phyloP scores from a whole-genome alignment of 1,140 invertebrate genomes.

The Leptinotarsa defecta region DNA sequence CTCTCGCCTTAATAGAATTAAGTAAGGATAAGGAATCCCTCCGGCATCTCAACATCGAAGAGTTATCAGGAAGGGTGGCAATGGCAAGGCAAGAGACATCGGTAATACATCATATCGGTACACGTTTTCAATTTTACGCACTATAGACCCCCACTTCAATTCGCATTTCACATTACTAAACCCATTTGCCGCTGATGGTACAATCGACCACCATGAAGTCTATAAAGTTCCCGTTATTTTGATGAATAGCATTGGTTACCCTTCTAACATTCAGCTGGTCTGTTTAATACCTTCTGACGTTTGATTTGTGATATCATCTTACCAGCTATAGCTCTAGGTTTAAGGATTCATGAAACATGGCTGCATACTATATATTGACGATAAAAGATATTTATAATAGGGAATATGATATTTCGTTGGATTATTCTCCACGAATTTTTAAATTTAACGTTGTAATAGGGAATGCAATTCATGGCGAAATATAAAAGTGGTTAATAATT shows the following conservation, averaged over 20 bases:
- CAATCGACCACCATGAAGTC: neutral
- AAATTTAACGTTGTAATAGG: too few species aligned
- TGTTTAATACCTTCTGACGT: conserved; percentile 1
- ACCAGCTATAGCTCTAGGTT: neutral
- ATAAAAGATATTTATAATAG: too few species aligned
- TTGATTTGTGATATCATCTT: neutral
- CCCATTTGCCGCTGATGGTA: neutral
- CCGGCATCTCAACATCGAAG: conserved; percentile 3
- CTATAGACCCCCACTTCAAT: conserved; percentile 37
- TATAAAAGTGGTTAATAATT: too few species aligned
- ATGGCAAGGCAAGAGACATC: conserved; percentile 30
- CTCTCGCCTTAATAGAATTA: conserved; percentile 19
- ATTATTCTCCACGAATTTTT: too few species aligned
- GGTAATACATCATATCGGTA: conserved; percentile 38
- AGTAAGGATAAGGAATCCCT: conserved; percentile 9
- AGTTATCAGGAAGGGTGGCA: conserved; percentile 9
- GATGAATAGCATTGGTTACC: neutral
- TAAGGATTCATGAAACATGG: neutral
- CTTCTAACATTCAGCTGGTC: neutral
- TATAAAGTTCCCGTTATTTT: conserved; percentile 6
- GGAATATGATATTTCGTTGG: too few species aligned
- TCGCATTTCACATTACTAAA: conserved; percentile 30
- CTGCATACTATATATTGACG: neutral
- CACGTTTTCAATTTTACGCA: conserved; percentile 41
- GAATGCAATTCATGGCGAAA: too few species aligned